Evolutionary conservation across 1,140 invertebrate genomes (phyloP), one percentile per base, ranked within the genome.

Genomic region (Chelonus insularis): DNA sequence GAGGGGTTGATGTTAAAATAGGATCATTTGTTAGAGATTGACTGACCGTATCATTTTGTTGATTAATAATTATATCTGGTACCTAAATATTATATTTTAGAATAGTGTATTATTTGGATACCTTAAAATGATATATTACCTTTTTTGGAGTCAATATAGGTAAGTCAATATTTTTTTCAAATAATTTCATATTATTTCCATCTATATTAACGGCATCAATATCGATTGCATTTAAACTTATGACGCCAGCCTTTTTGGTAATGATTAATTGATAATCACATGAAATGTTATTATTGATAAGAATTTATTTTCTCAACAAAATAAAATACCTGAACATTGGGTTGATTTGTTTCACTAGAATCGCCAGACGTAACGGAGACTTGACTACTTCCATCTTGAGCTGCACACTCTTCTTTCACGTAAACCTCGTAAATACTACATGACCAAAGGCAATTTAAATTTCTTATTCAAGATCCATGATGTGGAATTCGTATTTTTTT

Each of bases 351-450:
- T 47, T 50, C 57, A 57, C 45, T 62, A 34, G 47, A 41, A 8
- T 16, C 5, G 37, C 50, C 34, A n/a, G 48, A 25, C 23, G 37
- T 16, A 41, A 32, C 25, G 23, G 29, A 20, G 57, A 59, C 32
- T 23, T 34, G 23, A 23, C 43, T 64, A 18, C 48, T 57, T 8
- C 57, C 60, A 12, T 71, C 63, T 4, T 58, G 29, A 11, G 48
- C 61, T 8, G 52, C 11, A 5, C 16, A 52, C 23, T 72, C 74
- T 21, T 76, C 73, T 59, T 78, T 78, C 14, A 78, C 71, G 41
- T 74, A 77, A 20, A 79, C 73, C 60, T 79, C 72, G 55, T 77
- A 79, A 56, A 78, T 70, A 36, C 75, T 77, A 41, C 16, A 32
- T 29, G 20, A 36, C 23, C 11, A 20, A 48, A 37, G 25, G 25